Evolutionary conservation across 2,888 invertebrate species (phyloP).

Genomic region (Thyatira batis): DNA sequence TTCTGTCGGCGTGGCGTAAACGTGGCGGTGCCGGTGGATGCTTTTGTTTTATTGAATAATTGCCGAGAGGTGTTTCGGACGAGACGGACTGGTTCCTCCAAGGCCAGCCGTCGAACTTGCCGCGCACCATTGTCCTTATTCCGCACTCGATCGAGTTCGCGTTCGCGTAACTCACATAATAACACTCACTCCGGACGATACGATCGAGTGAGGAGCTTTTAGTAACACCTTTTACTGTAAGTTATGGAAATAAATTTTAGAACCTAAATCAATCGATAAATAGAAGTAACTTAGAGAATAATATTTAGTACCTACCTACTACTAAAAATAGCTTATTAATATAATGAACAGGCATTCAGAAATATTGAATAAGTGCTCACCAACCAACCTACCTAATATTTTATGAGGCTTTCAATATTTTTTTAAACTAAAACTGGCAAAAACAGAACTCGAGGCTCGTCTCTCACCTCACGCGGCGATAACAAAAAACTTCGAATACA

Average conservation of each 20-base stretch:
- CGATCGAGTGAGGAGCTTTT: neutral
- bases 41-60: slow-evolving; percentile 82
- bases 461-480: slow-evolving; percentile 20
- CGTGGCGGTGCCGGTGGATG: slow-evolving; percentile 64
- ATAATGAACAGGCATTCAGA: too few relatives aligned
- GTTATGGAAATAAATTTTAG: too few relatives aligned
- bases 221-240: neutral
- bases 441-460: neutral
- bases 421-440: neutral
- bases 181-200: slow-evolving; percentile 28
- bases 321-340: too few relatives aligned
- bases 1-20: slow-evolving; percentile 70
- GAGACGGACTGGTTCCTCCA: slow-evolving; percentile 77
- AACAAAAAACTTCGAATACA: slow-evolving; percentile 31
- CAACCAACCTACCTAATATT: too few relatives aligned
- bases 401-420: neutral
- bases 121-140: slow-evolving; percentile 58
- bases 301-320: too few relatives aligned
- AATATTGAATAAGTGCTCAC: too few relatives aligned
- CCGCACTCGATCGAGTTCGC: slow-evolving; percentile 39
- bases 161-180: slow-evolving; percentile 35
- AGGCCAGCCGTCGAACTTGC: slow-evolving; percentile 81
- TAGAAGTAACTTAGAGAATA: too few relatives aligned
- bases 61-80: slow-evolving; percentile 80
- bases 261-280: too few relatives aligned